Evolutionary conservation across 2,888 invertebrate genomes (phyloP).

Genomic region (Lymantria dispar): DNA sequence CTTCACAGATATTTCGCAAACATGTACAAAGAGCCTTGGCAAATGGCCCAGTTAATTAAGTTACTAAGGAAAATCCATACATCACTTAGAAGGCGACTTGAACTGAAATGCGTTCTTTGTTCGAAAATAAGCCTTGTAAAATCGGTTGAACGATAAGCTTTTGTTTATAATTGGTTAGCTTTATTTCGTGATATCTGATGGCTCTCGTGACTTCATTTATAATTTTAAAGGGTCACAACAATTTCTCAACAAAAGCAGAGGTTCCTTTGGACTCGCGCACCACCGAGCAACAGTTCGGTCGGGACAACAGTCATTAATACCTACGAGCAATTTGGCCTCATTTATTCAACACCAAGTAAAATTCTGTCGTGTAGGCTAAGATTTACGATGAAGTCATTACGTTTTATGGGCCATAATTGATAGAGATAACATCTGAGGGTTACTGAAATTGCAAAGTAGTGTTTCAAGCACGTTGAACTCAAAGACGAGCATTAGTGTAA

Average conservation of each 20-base stretch:
- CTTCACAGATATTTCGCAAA: background rate
- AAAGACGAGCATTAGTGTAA: conserved; percentile 68
- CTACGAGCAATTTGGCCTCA: conserved; percentile 63
- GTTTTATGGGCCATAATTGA: conserved; percentile 80
- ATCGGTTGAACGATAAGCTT: conserved; percentile 25
- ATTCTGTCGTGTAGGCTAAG: conserved; percentile 76
- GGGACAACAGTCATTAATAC: conserved; percentile 61
- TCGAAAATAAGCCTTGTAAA: conserved; percentile 22
- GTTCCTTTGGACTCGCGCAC: conserved; percentile 26
- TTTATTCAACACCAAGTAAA: conserved; percentile 76
- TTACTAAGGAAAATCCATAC: conserved; percentile 23
- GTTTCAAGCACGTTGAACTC: conserved; percentile 68
- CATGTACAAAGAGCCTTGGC: conserved; percentile 19
- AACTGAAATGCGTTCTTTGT: conserved; percentile 26
- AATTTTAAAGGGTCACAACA: conserved; percentile 29
- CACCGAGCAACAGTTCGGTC: conserved; percentile 25
- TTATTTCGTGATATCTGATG: conserved; percentile 32
- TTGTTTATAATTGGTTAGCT: conserved; percentile 34
- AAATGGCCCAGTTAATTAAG: conserved; percentile 31
- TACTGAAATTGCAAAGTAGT: conserved; percentile 76
- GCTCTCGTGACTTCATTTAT: conserved; percentile 28
- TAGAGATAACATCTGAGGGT: conserved; percentile 75
- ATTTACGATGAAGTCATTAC: conserved; percentile 81
- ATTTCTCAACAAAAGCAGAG: conserved; percentile 27
- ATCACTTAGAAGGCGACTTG: conserved; percentile 23